Base-by-base conservation (phyloP, 2,888 invertebrate species). In the Erebia aethiops region DNA sequence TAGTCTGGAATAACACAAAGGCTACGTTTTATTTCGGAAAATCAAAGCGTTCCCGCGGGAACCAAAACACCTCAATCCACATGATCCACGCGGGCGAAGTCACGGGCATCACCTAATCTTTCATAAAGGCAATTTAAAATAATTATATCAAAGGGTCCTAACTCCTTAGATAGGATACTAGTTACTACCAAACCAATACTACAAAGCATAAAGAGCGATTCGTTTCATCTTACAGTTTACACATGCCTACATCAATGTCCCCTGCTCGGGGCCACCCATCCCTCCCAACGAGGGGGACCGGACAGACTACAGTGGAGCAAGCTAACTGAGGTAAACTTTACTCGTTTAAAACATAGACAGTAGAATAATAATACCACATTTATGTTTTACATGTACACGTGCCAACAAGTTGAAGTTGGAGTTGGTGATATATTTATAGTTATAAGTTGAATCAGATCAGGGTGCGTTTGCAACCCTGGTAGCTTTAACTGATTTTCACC, bases 221-320 rank as follows among this genome's bases (percentile, higher is more conserved):
- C 64, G 68, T 71, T 76, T 68, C 71, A 83, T 85, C 84, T 85
- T 82, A 35, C 35, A 35, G 35, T 35, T 35, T 7, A 84, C 85
- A 85, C 87, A 84, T 81, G 84, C 84, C 81, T 84, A 82, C 84
- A 84, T 83, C 86, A 86, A 83, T 84, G 83, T 81, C 83, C 80
- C 74, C 2, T 10, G 11, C 46, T 35, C 35, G 35, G 35, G 71
- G 58, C 75, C 74, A 77, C 80, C 79, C 79, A 71, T 72, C 57
- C 71, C 71, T 51, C 67, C 51, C 52, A 71, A 72, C 77, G 78
- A 78, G 80, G 81, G 81, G 76, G 77, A 80, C 83, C 84, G 89
- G 91, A 90, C 91, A 35, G 35, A 35, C 35, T 35, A 35, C 35
- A 89, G 87, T 88, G 82, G 85, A 86, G 87, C 84, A 86, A 89